Conservation (phyloP, 2,797 vertebrate species). For the Scarus forsteni region DNA sequence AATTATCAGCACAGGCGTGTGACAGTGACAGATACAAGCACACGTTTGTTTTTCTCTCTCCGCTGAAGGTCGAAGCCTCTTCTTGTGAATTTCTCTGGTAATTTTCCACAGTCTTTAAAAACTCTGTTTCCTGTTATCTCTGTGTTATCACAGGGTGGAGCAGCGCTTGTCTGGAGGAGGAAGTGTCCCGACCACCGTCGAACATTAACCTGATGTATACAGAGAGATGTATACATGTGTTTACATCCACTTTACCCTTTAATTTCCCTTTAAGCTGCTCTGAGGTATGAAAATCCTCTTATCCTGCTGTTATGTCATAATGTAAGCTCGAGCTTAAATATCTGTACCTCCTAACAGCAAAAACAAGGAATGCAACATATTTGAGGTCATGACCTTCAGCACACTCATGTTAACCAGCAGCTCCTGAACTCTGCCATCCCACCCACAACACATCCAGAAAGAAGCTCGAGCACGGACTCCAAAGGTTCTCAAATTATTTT, state of each 20-base stretch:
- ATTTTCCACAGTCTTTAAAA: conserved; percentile 36
- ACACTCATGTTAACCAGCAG: too few relatives aligned
- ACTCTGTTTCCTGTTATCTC: conserved; percentile 14
- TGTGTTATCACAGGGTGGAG: conserved; percentile 21
- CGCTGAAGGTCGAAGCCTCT: background rate
- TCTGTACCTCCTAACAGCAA: background rate
- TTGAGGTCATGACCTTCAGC: too few relatives aligned
- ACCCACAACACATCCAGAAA: too few relatives aligned
- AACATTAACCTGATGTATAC: conserved; percentile 22
- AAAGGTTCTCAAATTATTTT: too few relatives aligned
- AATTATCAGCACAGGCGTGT: background rate
- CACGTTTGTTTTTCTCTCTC: background rate
- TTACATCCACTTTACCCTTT: background rate
- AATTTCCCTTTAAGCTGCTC: background rate
- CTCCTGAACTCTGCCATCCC: too few relatives aligned
- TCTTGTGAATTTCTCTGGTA: conserved; percentile 13
- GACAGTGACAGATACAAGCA: background rate
- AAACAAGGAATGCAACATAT: background rate
- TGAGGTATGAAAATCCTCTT: background rate
- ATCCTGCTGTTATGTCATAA: background rate
- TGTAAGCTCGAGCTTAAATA: background rate
- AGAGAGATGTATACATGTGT: background rate
- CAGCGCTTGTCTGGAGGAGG: background rate
- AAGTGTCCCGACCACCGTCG: background rate
- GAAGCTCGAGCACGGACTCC: too few relatives aligned